phyloP scores from a whole-genome alignment of 2,113 vertebrate genomes.

The Genyomyrus donnyi region DNA sequence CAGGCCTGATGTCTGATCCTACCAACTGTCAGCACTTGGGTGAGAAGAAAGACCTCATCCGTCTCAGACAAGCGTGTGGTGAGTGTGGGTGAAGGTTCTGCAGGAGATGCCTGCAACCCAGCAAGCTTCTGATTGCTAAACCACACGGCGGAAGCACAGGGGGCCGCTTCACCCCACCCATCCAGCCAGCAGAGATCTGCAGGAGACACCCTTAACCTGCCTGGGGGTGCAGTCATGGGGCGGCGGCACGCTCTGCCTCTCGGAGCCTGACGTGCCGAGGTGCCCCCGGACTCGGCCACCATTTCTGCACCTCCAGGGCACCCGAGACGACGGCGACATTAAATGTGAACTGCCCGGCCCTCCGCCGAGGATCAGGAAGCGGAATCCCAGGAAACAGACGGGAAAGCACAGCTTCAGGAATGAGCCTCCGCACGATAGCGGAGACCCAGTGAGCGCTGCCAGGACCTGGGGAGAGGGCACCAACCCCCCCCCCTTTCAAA shows the following conservation, averaged over 20 bases:
- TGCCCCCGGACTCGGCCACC: background rate
- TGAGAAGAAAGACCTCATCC: background rate
- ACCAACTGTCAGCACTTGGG: background rate
- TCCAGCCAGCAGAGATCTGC: background rate
- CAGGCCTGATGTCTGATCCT: background rate
- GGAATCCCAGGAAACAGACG: background rate
- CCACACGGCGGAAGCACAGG: background rate
- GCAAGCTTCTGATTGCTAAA: background rate
- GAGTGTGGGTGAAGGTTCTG: background rate
- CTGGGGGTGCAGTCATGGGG: background rate
- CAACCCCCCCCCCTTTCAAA: background rate
- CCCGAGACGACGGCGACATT: accelerated
- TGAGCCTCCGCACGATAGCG: background rate
- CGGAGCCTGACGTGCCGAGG: background rate
- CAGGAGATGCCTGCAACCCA: background rate
- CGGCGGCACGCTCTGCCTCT: background rate
- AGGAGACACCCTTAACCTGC: background rate
- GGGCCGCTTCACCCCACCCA: background rate
- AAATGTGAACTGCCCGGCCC: background rate
- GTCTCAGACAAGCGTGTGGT: background rate
- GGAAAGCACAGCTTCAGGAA: background rate
- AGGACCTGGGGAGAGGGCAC: background rate
- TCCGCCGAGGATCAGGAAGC: background rate
- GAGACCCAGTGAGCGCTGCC: background rate
- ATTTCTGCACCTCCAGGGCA: background rate